phyloP scores from a whole-genome alignment of 2,113 vertebrate genomes.

The Brienomyrus longianalis region DNA sequence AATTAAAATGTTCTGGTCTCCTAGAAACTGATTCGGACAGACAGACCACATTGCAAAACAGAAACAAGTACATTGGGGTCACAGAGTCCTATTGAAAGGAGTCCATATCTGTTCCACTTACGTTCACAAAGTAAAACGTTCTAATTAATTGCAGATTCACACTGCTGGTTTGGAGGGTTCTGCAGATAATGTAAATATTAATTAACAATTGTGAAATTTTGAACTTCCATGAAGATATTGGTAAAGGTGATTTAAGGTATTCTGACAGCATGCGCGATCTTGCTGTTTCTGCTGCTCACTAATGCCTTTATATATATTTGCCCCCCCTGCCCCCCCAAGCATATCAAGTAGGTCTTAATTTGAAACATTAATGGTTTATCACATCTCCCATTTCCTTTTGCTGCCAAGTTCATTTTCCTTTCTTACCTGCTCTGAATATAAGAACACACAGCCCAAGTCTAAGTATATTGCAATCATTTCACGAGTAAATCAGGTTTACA shows the following conservation, averaged over 20 bases:
- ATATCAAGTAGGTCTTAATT: not conserved
- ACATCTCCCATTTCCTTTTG: not conserved
- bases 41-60: not conserved
- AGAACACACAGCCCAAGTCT: not conserved
- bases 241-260: not conserved
- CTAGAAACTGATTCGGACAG: constrained; percentile 1
- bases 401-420: not conserved
- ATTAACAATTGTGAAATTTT: not conserved
- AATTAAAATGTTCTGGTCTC: constrained; percentile 31
- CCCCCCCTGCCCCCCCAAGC: not conserved
- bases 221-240: not conserved
- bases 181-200: not conserved
- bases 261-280: not conserved
- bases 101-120: not conserved
- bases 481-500: not conserved
- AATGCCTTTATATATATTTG: not conserved
- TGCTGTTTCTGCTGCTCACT: not conserved
- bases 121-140: not conserved
- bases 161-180: not conserved
- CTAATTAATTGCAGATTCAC: not conserved
- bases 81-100: not conserved
- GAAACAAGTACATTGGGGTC: not conserved
- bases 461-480: not conserved
- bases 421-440: not conserved
- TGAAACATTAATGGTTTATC: not conserved